Base-by-base conservation (phyloP, 2,113 vertebrate species). In the Lates calcarifer region DNA sequence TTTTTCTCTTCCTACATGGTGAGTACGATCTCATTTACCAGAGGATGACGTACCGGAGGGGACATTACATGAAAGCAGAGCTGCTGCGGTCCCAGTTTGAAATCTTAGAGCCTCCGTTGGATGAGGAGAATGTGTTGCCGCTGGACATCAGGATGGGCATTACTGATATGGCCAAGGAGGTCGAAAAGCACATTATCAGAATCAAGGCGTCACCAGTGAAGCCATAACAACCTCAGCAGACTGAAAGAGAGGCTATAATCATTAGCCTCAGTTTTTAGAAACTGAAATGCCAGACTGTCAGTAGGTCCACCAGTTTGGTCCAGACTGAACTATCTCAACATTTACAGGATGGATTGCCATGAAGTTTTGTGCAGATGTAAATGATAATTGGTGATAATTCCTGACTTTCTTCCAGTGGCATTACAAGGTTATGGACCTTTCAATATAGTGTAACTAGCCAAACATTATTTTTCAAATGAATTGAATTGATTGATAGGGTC, bases 81-180 rank as follows among this genome's bases (percentile, higher is more conserved):
- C 91, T 98, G 83, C 82, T 98, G 64, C 92, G 92, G 64, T 98
- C 97, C 35, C 97, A 98, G 84, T 96, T 97, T 51, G 94, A 96
- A 58, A 84, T 74, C 31, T 91, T 98, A 75, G 97, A 98, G 86
- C 94, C 95, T 68, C 97, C 96, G 1, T 63, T 72, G 0, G 77
- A 90, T 13, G 95, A 96, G 31, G 91, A 93, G 93, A 95, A 95
- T 10, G 96, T 95, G 45, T 83, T 98, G 57, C 87, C 91, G 12
- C 56, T 98, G 84, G 96, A 89, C 74, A 77, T 97, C 78, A 92
- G 94, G 74, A 95, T 84, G 80, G 88, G 73, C 81, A 79, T 95
- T 17, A 26, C 88, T 8, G 96, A 97, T 78, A 95, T 96, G 53
- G 75, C 93, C 22, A 51, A 57, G 41, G 91, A 94, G 72, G 90